Percentiles rank a stretch among this genome's conserved stretches.
These are phyloP conservation scores for Gasterosteus nipponicus DNA, from an alignment of 2,113 vertebrate genomes.

Conservation along the genomic window DNA sequence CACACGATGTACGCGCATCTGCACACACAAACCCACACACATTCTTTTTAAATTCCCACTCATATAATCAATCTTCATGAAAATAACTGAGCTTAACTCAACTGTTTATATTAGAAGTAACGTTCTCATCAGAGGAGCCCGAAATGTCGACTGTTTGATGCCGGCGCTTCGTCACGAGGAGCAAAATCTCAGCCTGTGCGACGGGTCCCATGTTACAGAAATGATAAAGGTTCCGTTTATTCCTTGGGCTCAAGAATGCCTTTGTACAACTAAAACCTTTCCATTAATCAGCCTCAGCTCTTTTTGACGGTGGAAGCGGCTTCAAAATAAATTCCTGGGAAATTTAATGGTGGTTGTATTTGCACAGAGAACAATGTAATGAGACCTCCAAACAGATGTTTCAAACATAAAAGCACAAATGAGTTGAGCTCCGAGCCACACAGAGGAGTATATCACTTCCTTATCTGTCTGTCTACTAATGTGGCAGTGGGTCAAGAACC, in stretches of 20 bases:
- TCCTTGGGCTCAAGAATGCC: not conserved
- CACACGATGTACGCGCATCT: not conserved
- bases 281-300: conserved; percentile 5
- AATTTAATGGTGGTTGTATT: conserved; percentile 3
- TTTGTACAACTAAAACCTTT: conserved; percentile 13
- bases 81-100: conserved; percentile 35
- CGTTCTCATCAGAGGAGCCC: conserved; percentile 33
- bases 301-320: not conserved
- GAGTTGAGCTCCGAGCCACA: not conserved
- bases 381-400: conserved; percentile 40
- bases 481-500: not conserved
- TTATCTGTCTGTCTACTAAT: not conserved
- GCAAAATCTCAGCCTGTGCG: not conserved
- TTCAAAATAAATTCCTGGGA: conserved; percentile 33
- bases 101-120: conserved; percentile 27
- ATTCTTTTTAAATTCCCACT: conserved; percentile 23
- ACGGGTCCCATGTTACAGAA: not conserved
- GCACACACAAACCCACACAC: not conserved
- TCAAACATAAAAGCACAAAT: conserved; percentile 8
- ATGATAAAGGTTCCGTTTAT: conserved; percentile 9
- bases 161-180: not conserved
- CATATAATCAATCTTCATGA: conserved; percentile 24
- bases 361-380: conserved; percentile 27
- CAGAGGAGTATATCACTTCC: not conserved
- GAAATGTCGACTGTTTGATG: not conserved